Percentiles rank a stretch among this genome's conserved stretches.
These are phyloP conservation scores for Odontothrips loti DNA, from an alignment of 2,888 invertebrate species.

Conservation along the genomic window DNA sequence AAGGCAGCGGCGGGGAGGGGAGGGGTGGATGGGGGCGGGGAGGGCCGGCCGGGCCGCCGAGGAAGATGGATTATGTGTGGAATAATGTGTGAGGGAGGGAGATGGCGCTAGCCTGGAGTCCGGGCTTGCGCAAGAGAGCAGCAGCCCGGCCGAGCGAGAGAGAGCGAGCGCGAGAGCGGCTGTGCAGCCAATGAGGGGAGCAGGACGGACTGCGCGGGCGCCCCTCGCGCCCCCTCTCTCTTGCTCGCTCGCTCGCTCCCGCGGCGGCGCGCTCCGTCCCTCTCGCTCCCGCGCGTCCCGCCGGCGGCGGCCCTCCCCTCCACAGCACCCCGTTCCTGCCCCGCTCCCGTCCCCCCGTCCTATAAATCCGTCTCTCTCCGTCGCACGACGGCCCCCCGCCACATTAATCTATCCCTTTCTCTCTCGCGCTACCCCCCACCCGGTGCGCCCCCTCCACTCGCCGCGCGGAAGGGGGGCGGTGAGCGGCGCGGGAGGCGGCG, in stretches of 20 bases:
- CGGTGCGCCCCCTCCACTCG: background rate
- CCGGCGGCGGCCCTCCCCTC: background rate
- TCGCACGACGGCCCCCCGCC: background rate
- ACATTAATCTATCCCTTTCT: background rate
- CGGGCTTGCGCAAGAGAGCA: conserved; percentile 25
- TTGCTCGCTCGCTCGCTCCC: background rate
- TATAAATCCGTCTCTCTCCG: conserved; percentile 17
- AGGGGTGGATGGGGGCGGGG: background rate
- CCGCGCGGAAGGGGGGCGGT: background rate
- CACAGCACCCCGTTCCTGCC: background rate
- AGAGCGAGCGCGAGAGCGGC: background rate
- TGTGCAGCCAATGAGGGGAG: background rate
- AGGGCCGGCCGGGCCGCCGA: background rate
- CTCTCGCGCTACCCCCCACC: background rate
- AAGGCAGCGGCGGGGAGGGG: background rate
- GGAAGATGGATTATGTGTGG: conserved; percentile 26
- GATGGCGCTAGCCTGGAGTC: conserved; percentile 20
- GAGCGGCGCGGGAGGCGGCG: background rate
- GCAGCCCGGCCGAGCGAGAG: background rate
- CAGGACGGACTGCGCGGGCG: background rate
- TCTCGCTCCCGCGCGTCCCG: background rate
- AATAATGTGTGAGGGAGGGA: conserved; percentile 24
- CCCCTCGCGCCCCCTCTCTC: conserved; percentile 15
- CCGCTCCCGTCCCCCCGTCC: background rate
- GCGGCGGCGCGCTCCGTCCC: background rate